A percentile compares a stretch with the other conserved stretches of the same genome.
Evolutionary conservation across 2,888 invertebrate species (phyloP).

Genomic region (Atrina japonica): DNA sequence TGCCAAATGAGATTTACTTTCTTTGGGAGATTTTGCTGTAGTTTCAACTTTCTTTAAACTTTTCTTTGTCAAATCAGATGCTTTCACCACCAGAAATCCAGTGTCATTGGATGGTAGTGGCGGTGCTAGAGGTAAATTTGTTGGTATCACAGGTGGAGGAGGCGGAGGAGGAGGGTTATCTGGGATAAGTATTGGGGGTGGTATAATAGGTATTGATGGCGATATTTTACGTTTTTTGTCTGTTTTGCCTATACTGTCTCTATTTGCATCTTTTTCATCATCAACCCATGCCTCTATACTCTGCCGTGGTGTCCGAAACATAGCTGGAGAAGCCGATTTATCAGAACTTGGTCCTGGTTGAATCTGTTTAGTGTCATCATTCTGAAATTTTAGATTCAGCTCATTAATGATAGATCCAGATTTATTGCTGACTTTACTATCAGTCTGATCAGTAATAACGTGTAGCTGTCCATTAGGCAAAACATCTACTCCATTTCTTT

Average conservation of each 20-base stretch:
- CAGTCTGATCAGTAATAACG: no score
- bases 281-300: conserved; percentile 44
- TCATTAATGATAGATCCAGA: conserved; percentile 7
- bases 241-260: neutral
- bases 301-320: conserved; percentile 13
- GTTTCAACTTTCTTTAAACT: neutral
- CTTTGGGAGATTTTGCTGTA: conserved; percentile 17
- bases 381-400: neutral
- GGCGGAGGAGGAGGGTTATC: conserved; percentile 51
- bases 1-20: no score
- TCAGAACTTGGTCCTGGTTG: conserved; percentile 3
- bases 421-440: no score
- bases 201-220: conserved; percentile 7
- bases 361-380: conserved; percentile 5
- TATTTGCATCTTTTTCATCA: neutral
- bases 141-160: conserved; percentile 55
- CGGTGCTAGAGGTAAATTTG: conserved; percentile 30
- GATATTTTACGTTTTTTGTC: conserved; percentile 7
- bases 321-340: neutral
- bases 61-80: conserved; percentile 24
- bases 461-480: no score
- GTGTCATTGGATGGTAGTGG: conserved; percentile 4
- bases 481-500: neutral
- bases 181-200: conserved; percentile 28
- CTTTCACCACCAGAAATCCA: conserved; percentile 4